Conservation (phyloP, 2,888 invertebrate species). For the Spodoptera littoralis region DNA sequence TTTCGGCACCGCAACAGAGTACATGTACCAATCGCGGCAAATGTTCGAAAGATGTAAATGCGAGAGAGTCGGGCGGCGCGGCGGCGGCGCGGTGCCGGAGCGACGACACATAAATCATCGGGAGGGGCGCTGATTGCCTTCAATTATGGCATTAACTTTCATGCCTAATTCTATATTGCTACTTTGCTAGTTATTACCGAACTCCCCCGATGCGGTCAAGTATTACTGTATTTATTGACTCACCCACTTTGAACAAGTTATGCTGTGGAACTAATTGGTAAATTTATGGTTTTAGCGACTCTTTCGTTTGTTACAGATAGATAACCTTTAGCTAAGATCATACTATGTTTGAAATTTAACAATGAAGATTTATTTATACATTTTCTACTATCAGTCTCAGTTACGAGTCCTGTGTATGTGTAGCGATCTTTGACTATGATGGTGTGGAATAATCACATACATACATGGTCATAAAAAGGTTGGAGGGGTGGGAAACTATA, state of each 20-base stretch:
- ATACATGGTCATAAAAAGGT: no score
- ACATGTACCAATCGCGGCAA: slow-evolving; percentile 65
- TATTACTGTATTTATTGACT: slow-evolving; percentile 54
- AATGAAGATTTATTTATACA: no score
- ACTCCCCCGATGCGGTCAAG: slow-evolving; percentile 66
- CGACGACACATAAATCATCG: slow-evolving; percentile 79
- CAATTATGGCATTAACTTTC: slow-evolving; percentile 87
- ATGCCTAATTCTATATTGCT: slow-evolving; percentile 82
- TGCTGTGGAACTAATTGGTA: slow-evolving; percentile 21
- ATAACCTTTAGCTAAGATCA: no score
- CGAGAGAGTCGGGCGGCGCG: slow-evolving; percentile 50
- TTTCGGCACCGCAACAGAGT: slow-evolving; percentile 52
- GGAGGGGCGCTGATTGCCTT: slow-evolving; percentile 84
- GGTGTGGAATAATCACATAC: neutral
- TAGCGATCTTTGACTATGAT: no score
- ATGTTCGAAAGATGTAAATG: slow-evolving; percentile 82
- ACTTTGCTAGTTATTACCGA: slow-evolving; percentile 68
- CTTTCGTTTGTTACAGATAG: no score
- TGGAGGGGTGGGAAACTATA: no score
- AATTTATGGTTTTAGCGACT: slow-evolving; percentile 3
- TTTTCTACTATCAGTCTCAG: no score
- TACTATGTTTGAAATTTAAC: neutral
- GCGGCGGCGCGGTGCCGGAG: slow-evolving; percentile 42
- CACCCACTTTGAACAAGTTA: slow-evolving; percentile 12
- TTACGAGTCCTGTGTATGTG: no score